A percentile compares a stretch with the other conserved stretches of the same genome.
phyloP scores from a whole-genome alignment of 2,113 vertebrate species.

The Trichomycterus rosablanca region DNA sequence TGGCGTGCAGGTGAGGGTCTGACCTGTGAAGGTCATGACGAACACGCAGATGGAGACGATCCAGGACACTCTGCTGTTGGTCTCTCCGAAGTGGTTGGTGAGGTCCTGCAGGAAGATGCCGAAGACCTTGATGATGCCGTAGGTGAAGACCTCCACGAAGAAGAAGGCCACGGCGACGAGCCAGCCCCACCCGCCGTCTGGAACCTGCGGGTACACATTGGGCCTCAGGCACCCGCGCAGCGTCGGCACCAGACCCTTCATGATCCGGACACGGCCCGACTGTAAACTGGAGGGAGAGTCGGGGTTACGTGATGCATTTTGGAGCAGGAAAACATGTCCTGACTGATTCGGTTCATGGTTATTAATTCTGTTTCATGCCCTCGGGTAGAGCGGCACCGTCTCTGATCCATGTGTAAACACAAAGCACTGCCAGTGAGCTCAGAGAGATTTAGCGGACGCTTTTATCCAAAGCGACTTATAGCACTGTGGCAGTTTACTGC shows the following conservation, averaged over 20 bases:
- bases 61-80: slow-evolving; percentile 91
- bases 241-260: slow-evolving; percentile 68
- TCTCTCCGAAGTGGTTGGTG: slow-evolving; percentile 80
- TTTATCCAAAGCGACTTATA: no score
- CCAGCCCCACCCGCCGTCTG: slow-evolving; percentile 97
- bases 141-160: slow-evolving; percentile 85
- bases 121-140: slow-evolving; percentile 89
- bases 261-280: slow-evolving; percentile 42
- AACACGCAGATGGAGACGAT: slow-evolving; percentile 93
- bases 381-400: no score
- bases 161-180: slow-evolving; percentile 83
- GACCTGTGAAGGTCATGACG: slow-evolving; percentile 88
- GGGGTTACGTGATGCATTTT: no score
- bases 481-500: no score
- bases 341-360: no score
- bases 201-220: slow-evolving; percentile 83
- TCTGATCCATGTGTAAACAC: no score
- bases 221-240: slow-evolving; percentile 64
- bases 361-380: no score
- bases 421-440: no score
- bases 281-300: not conserved
- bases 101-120: slow-evolving; percentile 93
- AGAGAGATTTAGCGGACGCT: no score
- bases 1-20: slow-evolving; percentile 13
- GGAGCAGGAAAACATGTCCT: no score